Evolutionary conservation across 2,797 vertebrate genomes (phyloP).

Genomic region (Myripristis murdjan): DNA sequence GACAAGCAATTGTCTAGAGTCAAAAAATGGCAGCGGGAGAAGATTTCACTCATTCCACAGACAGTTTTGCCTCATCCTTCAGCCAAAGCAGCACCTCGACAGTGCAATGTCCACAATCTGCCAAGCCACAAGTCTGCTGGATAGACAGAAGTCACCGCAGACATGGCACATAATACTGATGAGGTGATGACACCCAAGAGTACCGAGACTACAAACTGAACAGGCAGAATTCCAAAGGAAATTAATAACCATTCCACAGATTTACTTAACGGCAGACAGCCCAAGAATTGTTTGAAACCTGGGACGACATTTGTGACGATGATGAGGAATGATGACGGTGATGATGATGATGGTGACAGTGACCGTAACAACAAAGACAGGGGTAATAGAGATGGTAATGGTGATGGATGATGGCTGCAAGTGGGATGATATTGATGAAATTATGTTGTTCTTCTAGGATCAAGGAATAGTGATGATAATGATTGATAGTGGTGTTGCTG

Average conservation of each 20-base stretch:
- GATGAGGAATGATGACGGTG: no score
- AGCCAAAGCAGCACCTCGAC: slow-evolving; percentile 78
- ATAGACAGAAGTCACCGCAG: slow-evolving; percentile 51
- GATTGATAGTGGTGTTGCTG: not conserved
- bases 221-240: slow-evolving; percentile 21
- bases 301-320: no score
- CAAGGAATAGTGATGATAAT: not conserved
- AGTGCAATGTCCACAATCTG: slow-evolving; percentile 55
- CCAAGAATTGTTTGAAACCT: slow-evolving; percentile 9
- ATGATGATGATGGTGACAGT: not conserved
- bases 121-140: slow-evolving; percentile 72
- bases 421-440: no score
- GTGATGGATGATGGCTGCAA: not conserved
- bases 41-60: slow-evolving; percentile 74
- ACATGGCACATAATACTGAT: slow-evolving; percentile 49
- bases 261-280: not conserved
- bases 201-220: slow-evolving; percentile 33
- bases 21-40: slow-evolving; percentile 56
- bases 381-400: no score
- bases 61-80: slow-evolving; percentile 61
- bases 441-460: no score
- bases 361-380: not conserved
- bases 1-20: slow-evolving; percentile 65
- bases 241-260: not conserved
- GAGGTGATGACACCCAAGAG: slow-evolving; percentile 58